Base-by-base conservation (phyloP, 2,888 invertebrate species). In the Galeopsomyia nigrocyanea region DNA sequence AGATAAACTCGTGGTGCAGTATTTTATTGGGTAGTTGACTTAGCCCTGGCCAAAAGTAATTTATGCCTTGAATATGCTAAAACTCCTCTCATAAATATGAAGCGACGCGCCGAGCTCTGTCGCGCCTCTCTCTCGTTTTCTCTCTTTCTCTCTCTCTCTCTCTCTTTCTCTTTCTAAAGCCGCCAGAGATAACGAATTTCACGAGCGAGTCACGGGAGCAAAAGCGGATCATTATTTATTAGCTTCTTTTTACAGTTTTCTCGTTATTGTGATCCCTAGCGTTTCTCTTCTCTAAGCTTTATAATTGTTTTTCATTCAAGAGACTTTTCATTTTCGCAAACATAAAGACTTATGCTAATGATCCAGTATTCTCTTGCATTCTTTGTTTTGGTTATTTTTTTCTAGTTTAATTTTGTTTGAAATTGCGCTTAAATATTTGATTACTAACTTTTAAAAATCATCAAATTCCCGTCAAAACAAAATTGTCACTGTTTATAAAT, bases 61-160 rank as follows among this genome's bases (percentile, higher is more conserved):
- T 82, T 82, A 82, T 82, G 81, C 82, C 81, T 81, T 80, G 82
- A 82, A 82, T 82, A 82, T 82, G 82, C 81, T 82, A 82, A 82
- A 82, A 81, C 81, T 82, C 79, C 71, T 77, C 82, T 82, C 82
- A 83, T 82, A 82, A 82, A 82, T 82, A 82, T 82, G 82, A 82
- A 82, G 78, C 81, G 77, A 79, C 77, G 31, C 14, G 21, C 6
- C 22, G 66, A n/a, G 68, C 26, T 7, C 47, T 19, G 57, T 21
- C 50, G 21, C 63, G 58, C 61, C 55, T 31, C 51, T 50, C 62
- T 21, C 21, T 22, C 22, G 3, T 26, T 17, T 16, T 26, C 21
- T 22, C 49, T 16, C 51, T 17, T 16, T 26, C 26, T 51, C 17
- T 50, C 51, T 50, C 63, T 72, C 78, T 78, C 79, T 75, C 75